Conservation (phyloP, 2,113 vertebrate species). For the Lanius collurio region DNA sequence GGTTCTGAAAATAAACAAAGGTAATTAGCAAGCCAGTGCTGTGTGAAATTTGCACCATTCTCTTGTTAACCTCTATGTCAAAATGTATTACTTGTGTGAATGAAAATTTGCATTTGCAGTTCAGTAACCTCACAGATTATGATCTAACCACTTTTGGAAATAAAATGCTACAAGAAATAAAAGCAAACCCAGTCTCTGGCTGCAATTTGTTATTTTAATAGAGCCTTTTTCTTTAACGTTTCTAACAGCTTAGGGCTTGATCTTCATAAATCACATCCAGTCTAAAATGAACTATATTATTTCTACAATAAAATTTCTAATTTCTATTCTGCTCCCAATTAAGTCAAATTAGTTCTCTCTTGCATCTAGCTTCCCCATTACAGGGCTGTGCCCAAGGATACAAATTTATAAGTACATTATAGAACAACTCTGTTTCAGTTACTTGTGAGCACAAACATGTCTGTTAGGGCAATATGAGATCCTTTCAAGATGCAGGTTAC, state of each 20-base stretch:
- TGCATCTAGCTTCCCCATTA: not conserved
- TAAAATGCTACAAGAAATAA: constrained; percentile 30
- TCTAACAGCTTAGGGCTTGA: not conserved
- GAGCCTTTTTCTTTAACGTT: not conserved
- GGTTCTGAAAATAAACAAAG: constrained; percentile 58
- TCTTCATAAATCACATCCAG: constrained; percentile 3
- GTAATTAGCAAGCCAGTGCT: constrained; percentile 54
- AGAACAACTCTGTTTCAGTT: not conserved
- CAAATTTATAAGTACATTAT: not conserved
- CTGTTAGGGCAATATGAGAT: not conserved
- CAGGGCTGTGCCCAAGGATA: not conserved
- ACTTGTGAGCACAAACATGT: not conserved
- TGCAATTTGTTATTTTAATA: constrained; percentile 40
- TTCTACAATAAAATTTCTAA: not conserved
- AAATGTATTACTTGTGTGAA: constrained; percentile 47
- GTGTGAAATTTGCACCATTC: constrained; percentile 57
- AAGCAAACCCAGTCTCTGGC: constrained; percentile 12
- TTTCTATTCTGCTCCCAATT: constrained; percentile 12
- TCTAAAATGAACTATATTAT: not conserved
- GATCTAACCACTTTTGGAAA: constrained; percentile 42
- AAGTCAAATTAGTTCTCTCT: constrained; percentile 15
- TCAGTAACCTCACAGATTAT: constrained; percentile 46
- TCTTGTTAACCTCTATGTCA: constrained; percentile 67
- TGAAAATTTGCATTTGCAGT: constrained; percentile 40
- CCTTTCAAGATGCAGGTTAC: not conserved